Percentiles rank a stretch among this genome's conserved stretches.
Evolutionary conservation across 2,888 invertebrate species (phyloP).

Genomic region (Harmothoe impar): DNA sequence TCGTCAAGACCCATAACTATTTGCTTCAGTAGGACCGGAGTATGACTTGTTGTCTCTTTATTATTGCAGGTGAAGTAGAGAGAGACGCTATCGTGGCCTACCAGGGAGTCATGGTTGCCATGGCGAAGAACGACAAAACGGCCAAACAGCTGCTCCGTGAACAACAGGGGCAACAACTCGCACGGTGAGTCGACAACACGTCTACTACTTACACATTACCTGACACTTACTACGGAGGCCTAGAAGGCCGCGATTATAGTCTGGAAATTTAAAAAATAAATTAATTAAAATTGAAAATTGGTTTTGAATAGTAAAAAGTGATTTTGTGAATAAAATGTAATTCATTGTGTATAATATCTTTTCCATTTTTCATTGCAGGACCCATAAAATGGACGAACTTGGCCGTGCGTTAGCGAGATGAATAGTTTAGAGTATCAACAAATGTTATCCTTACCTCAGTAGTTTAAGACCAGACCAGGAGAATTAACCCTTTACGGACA

Average conservation of each 20-base stretch:
- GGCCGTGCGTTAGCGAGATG: slow-evolving; percentile 40
- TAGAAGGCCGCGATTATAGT: neutral
- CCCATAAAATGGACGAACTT: slow-evolving; percentile 49
- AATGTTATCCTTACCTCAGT: too few species aligned
- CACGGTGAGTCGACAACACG: neutral
- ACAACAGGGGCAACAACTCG: slow-evolving; percentile 45
- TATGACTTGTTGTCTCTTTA: neutral
- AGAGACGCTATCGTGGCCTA: slow-evolving; percentile 26
- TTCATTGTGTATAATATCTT: neutral
- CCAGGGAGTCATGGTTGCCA: slow-evolving; percentile 38
- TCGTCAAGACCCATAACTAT: too few species aligned
- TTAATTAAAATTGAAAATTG: neutral
- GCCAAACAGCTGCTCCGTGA: slow-evolving; percentile 45
- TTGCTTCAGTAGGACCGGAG: too few species aligned
- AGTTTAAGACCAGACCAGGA: too few species aligned
- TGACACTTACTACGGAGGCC: neutral
- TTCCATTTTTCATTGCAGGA: neutral
- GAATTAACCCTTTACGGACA: too few species aligned
- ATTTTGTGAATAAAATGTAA: neutral
- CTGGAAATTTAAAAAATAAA: too few species aligned
- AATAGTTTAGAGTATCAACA: neutral
- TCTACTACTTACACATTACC: neutral
- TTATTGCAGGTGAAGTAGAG: slow-evolving; percentile 44
- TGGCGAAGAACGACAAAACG: slow-evolving; percentile 47
- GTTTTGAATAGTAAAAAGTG: neutral